Evolutionary conservation across 2,888 invertebrate genomes (phyloP).

Genomic region (Myopa tessellatipennis): DNA sequence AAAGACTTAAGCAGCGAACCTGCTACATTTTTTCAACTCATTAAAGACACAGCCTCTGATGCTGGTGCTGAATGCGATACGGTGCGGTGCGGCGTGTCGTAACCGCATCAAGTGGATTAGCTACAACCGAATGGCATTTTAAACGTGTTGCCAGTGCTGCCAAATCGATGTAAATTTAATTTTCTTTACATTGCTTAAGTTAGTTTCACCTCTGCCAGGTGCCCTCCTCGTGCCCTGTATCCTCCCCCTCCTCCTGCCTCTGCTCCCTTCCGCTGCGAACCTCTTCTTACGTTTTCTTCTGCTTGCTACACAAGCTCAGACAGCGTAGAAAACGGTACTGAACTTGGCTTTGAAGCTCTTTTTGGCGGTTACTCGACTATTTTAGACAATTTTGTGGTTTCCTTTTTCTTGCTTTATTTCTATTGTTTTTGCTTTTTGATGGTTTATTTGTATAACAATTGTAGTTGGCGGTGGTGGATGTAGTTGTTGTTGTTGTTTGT

Average conservation of each 20-base stretch:
- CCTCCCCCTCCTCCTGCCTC: neutral
- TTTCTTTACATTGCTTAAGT: constrained; percentile 24
- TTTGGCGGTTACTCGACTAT: constrained; percentile 34
- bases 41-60: neutral
- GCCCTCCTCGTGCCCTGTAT: neutral
- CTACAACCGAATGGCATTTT: constrained; percentile 19
- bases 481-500: constrained; percentile 34
- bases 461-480: neutral
- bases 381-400: constrained; percentile 12
- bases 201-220: neutral
- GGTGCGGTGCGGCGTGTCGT: neutral
- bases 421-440: neutral
- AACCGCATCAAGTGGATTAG: constrained; percentile 12
- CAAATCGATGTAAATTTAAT: constrained; percentile 28
- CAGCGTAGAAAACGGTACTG: constrained; percentile 12
- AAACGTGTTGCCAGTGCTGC: constrained; percentile 34
- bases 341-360: constrained; percentile 37
- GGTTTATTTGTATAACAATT: constrained; percentile 22
- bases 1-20: constrained; percentile 33
- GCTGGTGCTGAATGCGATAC: neutral
- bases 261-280: neutral
- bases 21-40: constrained; percentile 30
- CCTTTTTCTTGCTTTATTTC: neutral
- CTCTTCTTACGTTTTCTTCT: too few relatives aligned
- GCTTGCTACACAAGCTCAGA: neutral